phyloP scores from a whole-genome alignment of 1,140 invertebrate species.

The Phthorimaea operculella region DNA sequence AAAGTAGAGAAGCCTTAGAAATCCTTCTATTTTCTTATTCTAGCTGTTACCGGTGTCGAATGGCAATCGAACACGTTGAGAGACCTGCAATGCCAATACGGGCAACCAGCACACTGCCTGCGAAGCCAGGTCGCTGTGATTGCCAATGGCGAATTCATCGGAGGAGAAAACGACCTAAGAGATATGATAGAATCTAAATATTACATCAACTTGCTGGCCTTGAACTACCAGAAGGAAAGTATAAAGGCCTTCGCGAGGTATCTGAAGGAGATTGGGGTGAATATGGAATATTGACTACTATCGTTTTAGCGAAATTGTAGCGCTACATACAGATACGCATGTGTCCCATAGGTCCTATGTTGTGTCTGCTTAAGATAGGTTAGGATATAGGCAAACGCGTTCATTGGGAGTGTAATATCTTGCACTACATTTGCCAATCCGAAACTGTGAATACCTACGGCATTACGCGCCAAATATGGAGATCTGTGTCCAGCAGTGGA shows the following conservation, averaged over 20 bases:
- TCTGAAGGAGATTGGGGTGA: conserved; percentile 38
- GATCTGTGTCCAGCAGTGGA: no score
- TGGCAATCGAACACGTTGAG: conserved; percentile 40
- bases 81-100: conserved; percentile 42
- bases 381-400: no score
- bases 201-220: conserved; percentile 41
- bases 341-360: no score
- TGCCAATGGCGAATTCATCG: conserved; percentile 53
- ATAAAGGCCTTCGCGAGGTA: conserved; percentile 41
- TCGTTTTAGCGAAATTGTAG: no score
- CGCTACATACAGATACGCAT: no score
- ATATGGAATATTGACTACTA: conserved; percentile 8
- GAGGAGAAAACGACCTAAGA: conserved; percentile 54
- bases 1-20: no score
- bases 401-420: no score
- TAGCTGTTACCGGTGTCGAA: conserved; percentile 34
- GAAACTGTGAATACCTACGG: no score
- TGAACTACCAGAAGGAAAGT: conserved; percentile 55
- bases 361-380: no score
- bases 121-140: conserved; percentile 48
- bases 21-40: no score
- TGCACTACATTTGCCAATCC: no score
- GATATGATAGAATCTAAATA: conserved; percentile 44
- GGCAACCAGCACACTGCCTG: conserved; percentile 38
- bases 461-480: no score